Base-by-base conservation (phyloP, 35 echinoderm and acorn worm genomes). In the Chiridota heheva region DNA sequence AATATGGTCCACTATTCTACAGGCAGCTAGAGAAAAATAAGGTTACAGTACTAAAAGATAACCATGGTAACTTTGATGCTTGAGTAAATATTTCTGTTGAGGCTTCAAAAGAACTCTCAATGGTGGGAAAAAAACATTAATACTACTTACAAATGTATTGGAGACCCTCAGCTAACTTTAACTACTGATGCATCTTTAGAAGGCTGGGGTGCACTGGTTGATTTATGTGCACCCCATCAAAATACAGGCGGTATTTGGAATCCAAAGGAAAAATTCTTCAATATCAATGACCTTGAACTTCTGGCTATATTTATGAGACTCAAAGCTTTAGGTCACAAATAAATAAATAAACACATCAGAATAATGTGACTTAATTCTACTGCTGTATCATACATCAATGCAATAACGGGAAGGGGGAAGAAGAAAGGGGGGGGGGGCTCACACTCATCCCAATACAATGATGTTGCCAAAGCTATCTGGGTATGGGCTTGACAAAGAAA, bases 261-360 rank as follows among this genome's bases (percentile, higher is more conserved):
- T 2, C 5, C 8, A 33, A 13, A 77, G 1, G 73, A 77, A 77
- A 29, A 32, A 42, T 5, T 55, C 2, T 60, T 15, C 47, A 7
- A 77, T 26, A 77, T 77, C 6, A 77, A 77, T 60, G 17, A 32
- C 22, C 45, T 77, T 16, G 73, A 77, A 58, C 5, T 77, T 15
- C 30, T 77, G 8, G 73, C 73, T 4, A 42, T 33, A 3, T 22
- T 16, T 10, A 42, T 55, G 37, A 47, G 7, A 24, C 29, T 77
- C 4, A 56, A 58, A 36, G 10, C 73, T 6, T 7, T 77, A 2
- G 48, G 5, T 58, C 10, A 4, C 12, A 24, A 49, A 2, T 7
- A 32, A 2, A 22, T 12, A 7, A 6, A 58, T 7, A 15, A 12
- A 1, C 73, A 77, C 56, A 57, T 77, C 44, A 56, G 22, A 58